These are phyloP conservation scores for Perca flavescens DNA, from an alignment of 2,113 vertebrate species.

Conservation along the genomic window DNA sequence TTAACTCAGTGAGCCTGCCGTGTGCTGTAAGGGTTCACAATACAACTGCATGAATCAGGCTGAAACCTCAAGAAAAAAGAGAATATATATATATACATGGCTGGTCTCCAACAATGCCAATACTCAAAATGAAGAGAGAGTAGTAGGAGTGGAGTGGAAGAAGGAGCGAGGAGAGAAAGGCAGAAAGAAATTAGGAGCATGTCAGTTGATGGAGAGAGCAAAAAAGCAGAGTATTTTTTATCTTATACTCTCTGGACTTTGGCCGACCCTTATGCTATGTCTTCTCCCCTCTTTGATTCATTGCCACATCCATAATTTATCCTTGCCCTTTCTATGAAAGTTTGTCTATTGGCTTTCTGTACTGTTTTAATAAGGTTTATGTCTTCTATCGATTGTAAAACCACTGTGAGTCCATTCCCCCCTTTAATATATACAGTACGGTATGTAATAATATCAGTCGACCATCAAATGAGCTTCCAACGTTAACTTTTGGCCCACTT, in stretches of 20 bases:
- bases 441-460: slow-evolving; percentile 6
- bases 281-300: slow-evolving; percentile 15
- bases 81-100: background rate
- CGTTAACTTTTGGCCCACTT: slow-evolving; percentile 44
- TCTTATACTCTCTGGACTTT: slow-evolving; percentile 50
- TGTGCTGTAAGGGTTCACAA: background rate
- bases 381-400: slow-evolving; percentile 60
- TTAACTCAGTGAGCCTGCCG: background rate
- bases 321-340: slow-evolving; percentile 54
- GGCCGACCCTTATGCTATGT: slow-evolving; percentile 24
- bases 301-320: slow-evolving; percentile 59
- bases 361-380: slow-evolving; percentile 53
- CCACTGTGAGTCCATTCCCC: slow-evolving; percentile 1
- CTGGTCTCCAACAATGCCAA: background rate
- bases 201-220: background rate
- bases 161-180: background rate
- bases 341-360: slow-evolving; percentile 58
- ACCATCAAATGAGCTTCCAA: slow-evolving; percentile 41
- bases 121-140: background rate
- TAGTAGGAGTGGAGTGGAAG: background rate
- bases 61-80: background rate
- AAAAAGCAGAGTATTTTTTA: slow-evolving; percentile 7
- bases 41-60: background rate
- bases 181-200: slow-evolving; percentile 8
- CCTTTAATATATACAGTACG: slow-evolving; percentile 21